Base-by-base conservation (phyloP, 2,797 vertebrate species). In the Pachyuromys duprasi region DNA sequence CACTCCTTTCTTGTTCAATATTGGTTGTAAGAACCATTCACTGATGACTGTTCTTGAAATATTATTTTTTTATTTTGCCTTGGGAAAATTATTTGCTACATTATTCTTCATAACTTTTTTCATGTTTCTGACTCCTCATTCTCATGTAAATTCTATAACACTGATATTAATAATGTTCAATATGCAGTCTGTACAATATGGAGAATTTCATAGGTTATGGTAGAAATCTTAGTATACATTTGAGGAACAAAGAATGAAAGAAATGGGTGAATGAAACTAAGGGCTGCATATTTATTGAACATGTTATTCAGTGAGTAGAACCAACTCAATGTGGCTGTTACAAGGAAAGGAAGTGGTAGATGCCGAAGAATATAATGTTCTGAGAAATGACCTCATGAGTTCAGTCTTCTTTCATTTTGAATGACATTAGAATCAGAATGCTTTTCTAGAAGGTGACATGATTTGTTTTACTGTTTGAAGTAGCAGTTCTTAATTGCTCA, bases 1-100 rank as follows among this genome's bases (percentile, higher is more conserved):
- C 70, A 49, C 8, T 79, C 7, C 24, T 63, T 31, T 65, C 6
- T 93, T 20, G 2, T 36, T 92, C 11, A 81, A 26, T 57, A 15
- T 42, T 55, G 3, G 18, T 5, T 76, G 67, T 18, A 22, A 76
- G 26, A 87, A 42, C 31, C 55, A 70, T 80, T 65, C 4, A 69
- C 20, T 18, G 1, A 39, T 57, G n/a, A 42, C 5, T 28, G 5
- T 26, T 13, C 91, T 91, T 49, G 3, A 8, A 62, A 45, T 63
- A 69, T 53, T 0, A 13, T 57, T 93, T 81, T 69, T 87, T 95
- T 22, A 69, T 91, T 94, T 94, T 81, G 39, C 17, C 57, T 75
- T 87, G 42, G 20, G 70, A 31, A 62, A 89, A 28, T 69, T 45
- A 78, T 31, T 39, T 39, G 33, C 49, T 90, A 6, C 75, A 28